These are phyloP conservation scores for Himalopsyche kuldschensis DNA, from an alignment of 2,888 invertebrate species.

Conservation along the genomic window DNA sequence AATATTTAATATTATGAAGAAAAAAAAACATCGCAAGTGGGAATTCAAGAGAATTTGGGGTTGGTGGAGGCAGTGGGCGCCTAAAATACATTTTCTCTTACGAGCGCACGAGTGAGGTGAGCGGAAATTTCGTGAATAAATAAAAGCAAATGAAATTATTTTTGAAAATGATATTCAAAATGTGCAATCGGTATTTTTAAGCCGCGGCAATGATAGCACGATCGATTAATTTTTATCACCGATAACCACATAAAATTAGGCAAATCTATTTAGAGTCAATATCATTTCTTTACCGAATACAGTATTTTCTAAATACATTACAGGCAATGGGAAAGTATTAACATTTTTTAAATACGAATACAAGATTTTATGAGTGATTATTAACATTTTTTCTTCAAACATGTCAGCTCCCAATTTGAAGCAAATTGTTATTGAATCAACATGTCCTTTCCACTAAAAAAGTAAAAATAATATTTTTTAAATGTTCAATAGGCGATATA, in stretches of 20 bases:
- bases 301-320: too few species aligned
- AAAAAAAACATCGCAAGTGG: neutral
- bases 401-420: too few species aligned
- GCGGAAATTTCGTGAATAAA: neutral
- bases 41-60: neutral
- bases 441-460: too few species aligned
- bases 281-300: too few species aligned
- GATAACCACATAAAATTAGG: neutral
- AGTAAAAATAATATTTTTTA: too few species aligned
- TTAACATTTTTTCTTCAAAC: too few species aligned
- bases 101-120: neutral
- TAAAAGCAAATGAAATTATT: neutral
- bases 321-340: too few species aligned
- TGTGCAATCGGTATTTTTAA: neutral
- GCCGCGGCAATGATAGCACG: neutral
- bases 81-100: neutral
- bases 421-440: too few species aligned
- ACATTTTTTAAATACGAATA: too few species aligned
- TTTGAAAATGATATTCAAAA: neutral
- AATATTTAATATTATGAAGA: neutral
- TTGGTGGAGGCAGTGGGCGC: neutral
- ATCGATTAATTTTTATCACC: neutral
- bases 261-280: too few species aligned
- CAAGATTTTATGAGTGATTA: too few species aligned
- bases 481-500: too few species aligned